Conservation (phyloP, 2,797 vertebrate genomes). For the Crenuchus spilurus region DNA sequence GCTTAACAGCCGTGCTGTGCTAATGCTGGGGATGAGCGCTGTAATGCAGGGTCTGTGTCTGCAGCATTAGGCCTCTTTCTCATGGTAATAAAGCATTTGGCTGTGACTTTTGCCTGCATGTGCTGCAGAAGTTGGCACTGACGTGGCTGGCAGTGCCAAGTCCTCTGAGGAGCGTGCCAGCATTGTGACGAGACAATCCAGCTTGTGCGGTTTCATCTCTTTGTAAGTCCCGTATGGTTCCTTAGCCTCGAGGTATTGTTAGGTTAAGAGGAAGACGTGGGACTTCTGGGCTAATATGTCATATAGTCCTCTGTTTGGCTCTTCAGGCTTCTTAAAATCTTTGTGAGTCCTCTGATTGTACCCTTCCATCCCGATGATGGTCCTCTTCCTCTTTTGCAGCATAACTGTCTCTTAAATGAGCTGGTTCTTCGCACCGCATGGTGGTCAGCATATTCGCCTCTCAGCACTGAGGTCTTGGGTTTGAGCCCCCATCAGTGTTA, state of each 20-base stretch:
- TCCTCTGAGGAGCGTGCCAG: constrained; percentile 15
- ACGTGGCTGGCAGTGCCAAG: constrained; percentile 1
- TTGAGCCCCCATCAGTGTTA: too few species aligned
- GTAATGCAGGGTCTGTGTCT: constrained; percentile 29
- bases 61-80: constrained; percentile 19
- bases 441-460: too few species aligned
- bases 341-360: too few species aligned
- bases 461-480: too few species aligned
- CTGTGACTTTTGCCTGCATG: constrained; percentile 29
- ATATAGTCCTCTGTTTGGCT: too few species aligned
- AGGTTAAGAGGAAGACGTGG: neutral
- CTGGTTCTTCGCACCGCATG: too few species aligned
- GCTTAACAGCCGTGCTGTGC: constrained; percentile 11
- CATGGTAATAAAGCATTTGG: constrained; percentile 38
- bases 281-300: neutral
- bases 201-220: neutral
- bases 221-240: neutral
- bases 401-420: too few species aligned
- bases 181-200: neutral
- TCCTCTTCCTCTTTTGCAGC: too few species aligned
- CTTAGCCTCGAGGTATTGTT: neutral
- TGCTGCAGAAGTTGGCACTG: constrained; percentile 24
- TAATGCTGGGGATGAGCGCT: constrained; percentile 18
- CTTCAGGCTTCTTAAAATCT: too few species aligned
- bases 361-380: too few species aligned